Base-by-base conservation (phyloP, 2,113 vertebrate genomes). In the Limnothrissa miodon region DNA sequence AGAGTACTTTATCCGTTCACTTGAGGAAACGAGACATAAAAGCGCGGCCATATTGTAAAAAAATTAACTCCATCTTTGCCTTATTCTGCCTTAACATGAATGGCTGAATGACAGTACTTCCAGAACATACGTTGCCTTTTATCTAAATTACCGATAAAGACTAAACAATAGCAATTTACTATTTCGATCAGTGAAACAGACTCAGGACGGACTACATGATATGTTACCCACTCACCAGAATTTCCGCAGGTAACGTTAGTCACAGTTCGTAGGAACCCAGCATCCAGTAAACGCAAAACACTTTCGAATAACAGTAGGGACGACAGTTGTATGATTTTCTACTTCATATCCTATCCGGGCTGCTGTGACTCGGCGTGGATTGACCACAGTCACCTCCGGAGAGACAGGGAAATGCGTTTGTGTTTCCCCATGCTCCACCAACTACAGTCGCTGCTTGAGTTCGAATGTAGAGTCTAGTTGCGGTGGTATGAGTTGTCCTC, bases 21-120 rank as follows among this genome's bases (percentile, higher is more conserved):
- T 23, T 62, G 15, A 45, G 42, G 81, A 79, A 70, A 80, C 45
- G 10, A 74, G 62, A 85, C 79, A 83, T 56, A 80, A 81, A 78
- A 78, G 82, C 80, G 87, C 85, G 53, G 87, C 85, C 83, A 88
- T 86, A 82, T 87, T 88, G 85, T 70, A 46, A 80, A 70, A 51
- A 82, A 23, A 44, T 86, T 80, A 81, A 83, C 85, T 74, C 81
- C 78, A 33, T 83, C 80, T 36, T 33, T 29, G 36, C 79, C 36
- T 56, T 23, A 39, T 62, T 79, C 79, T 48, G 36, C 33, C 23
- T 42, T 78, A 5, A 33, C 4, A 74, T 17, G 66, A 74, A 74
- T 74, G 66, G 29, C 29, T 74, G 66, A 36, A 36, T 74, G 66
- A 81, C 25, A 85, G 84, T 81, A 11, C 66, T 17, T 36, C 29